Evolutionary conservation across 1,140 invertebrate species (phyloP), one percentile per base, ranked within the genome.

Genomic region (Caenorhabditis briggsae): DNA sequence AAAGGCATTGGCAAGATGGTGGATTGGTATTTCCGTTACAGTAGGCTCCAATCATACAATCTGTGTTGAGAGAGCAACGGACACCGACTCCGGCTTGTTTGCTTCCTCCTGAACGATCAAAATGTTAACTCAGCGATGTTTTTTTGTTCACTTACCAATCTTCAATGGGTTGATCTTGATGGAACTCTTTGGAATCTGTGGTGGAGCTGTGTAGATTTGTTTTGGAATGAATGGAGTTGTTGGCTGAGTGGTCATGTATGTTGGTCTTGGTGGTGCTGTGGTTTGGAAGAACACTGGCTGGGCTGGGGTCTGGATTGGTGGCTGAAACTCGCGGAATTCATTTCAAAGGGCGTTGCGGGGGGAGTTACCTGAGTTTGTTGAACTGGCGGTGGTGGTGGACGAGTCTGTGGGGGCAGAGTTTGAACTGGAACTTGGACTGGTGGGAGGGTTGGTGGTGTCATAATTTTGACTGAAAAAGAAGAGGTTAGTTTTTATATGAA

Each of bases 1-100:
- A 92, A 18, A 92, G 86, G 83, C 91, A 92, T 85, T 92, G 91
- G 87, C 91, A 92, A 2, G 90, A 91, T 18, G 91, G 91, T 48
- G 91, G 91, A 56, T 89, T 87, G 9, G 91, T 92, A 82, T 92
- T 92, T 20, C 91, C 91, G 83, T 92, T 92, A 78, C 91, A 92
- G 86, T 92, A 92, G 5, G 91, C 91, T 43, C 90, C 91, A 18
- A 86, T 86, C 89, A 90, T 89, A 87, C 91, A 92, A 25, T 92
- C 91, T 7, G 91, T 89, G 83, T 92, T 92, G n/a, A 92, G 82
- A 9, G 90, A 84, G 82, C 91, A 92, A 46, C 70, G 23, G 11
- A 87, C 90, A n/a, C 91, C 91, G 8, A 92, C 91, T 64, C 86
- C 83, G 16, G 85, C 83, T 82, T 89, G 85, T 23, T 89, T 87